These are phyloP conservation scores for Lithobates sylvaticus DNA, from an alignment of 2,797 vertebrate species.

Conservation along the genomic window DNA sequence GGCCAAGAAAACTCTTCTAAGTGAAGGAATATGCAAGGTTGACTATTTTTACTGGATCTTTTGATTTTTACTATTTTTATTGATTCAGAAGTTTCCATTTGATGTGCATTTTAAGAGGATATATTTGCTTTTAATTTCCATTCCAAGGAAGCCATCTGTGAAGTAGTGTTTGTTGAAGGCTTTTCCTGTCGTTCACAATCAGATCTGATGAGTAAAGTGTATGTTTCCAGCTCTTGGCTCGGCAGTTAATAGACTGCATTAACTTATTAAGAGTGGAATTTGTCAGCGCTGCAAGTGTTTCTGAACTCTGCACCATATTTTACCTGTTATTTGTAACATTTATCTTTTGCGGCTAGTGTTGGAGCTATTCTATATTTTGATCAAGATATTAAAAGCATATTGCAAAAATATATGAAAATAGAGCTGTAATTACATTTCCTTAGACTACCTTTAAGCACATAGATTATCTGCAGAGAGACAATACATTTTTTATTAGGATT, in stretches of 20 bases:
- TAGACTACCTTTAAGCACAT: too few species aligned
- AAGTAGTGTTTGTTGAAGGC: constrained; percentile 55
- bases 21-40: constrained; percentile 30
- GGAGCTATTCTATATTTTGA: constrained; percentile 12
- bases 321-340: constrained; percentile 38
- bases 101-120: constrained; percentile 52
- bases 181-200: constrained; percentile 58
- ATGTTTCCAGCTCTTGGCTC: constrained; percentile 45
- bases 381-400: background rate
- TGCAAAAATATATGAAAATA: constrained; percentile 37
- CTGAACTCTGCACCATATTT: constrained; percentile 26
- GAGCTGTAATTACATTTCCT: constrained; percentile 3
- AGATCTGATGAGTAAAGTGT: constrained; percentile 58
- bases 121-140: constrained; percentile 60
- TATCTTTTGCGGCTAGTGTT: background rate
- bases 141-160: constrained; percentile 55
- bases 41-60: constrained; percentile 37
- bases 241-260: constrained; percentile 43
- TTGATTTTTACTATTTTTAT: constrained; percentile 46
- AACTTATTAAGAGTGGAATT: constrained; percentile 57
- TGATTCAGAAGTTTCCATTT: constrained; percentile 59
- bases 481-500: too few species aligned
- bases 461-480: too few species aligned
- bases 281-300: constrained; percentile 46
- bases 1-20: constrained; percentile 22